A percentile compares a stretch with the other conserved stretches of the same genome.
Evolutionary conservation across 2,113 vertebrate genomes (phyloP).

Genomic region (Chamaetylas fuelleborni): DNA sequence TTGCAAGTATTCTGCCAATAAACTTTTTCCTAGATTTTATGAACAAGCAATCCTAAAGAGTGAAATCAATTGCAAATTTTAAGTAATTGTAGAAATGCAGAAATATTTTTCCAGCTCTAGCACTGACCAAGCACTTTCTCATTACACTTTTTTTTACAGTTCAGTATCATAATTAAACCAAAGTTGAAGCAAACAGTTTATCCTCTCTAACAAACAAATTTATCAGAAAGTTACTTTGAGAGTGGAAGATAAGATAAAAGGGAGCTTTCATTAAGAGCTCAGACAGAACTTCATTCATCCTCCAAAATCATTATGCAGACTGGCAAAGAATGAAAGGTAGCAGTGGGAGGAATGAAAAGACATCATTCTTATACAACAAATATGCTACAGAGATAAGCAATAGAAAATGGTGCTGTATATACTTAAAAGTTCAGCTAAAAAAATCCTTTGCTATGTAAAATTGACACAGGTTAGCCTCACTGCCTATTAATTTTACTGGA

Average conservation of each 20-base stretch:
- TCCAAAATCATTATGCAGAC: slow-evolving; percentile 6
- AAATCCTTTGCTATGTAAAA: neutral
- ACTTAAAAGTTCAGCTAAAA: neutral
- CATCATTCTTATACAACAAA: slow-evolving; percentile 43
- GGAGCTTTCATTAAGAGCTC: neutral
- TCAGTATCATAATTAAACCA: neutral
- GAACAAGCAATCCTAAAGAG: neutral
- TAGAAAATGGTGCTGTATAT: neutral
- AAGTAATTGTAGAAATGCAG: neutral
- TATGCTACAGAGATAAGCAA: neutral
- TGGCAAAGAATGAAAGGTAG: slow-evolving; percentile 45
- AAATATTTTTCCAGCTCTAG: neutral
- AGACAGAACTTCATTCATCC: neutral
- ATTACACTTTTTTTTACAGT: neutral
- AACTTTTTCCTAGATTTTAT: neutral
- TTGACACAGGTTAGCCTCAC: neutral
- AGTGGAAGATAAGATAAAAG: neutral
- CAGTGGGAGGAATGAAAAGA: slow-evolving; percentile 44
- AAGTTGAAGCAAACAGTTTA: neutral
- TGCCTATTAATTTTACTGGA: neutral
- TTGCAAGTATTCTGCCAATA: neutral
- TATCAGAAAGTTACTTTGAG: slow-evolving; percentile 18
- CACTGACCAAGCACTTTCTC: neutral
- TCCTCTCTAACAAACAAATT: neutral
- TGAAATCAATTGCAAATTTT: neutral